Percentiles rank a stretch among this genome's conserved stretches.
Evolutionary conservation across 2,113 vertebrate species (phyloP).

Genomic region (Oenanthe melanoleuca): DNA sequence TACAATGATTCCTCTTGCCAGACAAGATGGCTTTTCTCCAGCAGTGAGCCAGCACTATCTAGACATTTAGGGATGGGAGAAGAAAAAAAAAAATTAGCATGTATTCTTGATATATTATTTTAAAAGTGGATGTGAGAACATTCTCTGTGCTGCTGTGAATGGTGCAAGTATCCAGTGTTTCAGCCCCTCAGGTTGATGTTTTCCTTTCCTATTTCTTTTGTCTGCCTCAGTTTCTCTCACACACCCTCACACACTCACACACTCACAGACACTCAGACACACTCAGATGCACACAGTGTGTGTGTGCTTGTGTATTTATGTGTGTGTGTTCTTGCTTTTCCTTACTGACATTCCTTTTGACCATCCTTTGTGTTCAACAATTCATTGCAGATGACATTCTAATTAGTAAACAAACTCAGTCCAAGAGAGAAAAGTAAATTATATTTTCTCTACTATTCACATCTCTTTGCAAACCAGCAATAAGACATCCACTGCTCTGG

Average conservation of each 20-base stretch:
- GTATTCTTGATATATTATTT: not conserved
- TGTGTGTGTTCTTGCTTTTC: not conserved
- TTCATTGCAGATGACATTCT: slow-evolving; percentile 39
- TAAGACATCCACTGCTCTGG: slow-evolving; percentile 29
- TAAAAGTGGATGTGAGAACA: not conserved
- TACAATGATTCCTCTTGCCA: not conserved
- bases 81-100: not conserved
- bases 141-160: not conserved
- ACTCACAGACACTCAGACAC: not conserved
- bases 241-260: not conserved
- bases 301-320: too few species aligned
- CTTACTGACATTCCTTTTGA: not conserved
- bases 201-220: not conserved
- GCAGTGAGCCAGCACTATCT: not conserved
- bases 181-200: not conserved
- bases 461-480: slow-evolving; percentile 15
- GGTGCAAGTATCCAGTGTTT: not conserved
- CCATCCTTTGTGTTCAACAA: slow-evolving; percentile 15
- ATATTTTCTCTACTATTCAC: slow-evolving; percentile 21
- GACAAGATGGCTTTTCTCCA: not conserved
- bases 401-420: slow-evolving; percentile 65
- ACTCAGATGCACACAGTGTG: not conserved
- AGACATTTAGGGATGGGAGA: not conserved
- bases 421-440: slow-evolving; percentile 39
- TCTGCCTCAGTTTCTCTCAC: not conserved